Evolutionary conservation across 2,113 vertebrate genomes (phyloP), one percentile per base, ranked within the genome.

Genomic region (Rhinichthys klamathensis): DNA sequence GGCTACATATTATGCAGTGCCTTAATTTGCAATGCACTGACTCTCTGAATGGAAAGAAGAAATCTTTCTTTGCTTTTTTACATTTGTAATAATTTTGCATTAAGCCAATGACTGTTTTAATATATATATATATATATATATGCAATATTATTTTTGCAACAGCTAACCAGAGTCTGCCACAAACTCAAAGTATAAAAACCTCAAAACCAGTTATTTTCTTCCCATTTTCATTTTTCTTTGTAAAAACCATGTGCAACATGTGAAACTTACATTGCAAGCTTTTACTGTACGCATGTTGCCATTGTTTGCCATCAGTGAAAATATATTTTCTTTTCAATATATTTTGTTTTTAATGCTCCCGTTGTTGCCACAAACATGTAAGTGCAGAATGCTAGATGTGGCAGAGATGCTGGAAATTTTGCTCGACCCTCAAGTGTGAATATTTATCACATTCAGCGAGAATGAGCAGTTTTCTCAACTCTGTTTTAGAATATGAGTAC

Each of bases 1-100:
- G n/a, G n/a, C n/a, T n/a, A n/a, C n/a, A n/a, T n/a, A n/a, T n/a
- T 25, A 74, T 77, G 23, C 16, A 54, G 56, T 61, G 76, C 76
- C 76, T 60, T 61, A 79, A 61, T 23, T 10, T 79, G n/a, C 25
- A 38, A 44, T 27, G 35, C 77, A 25, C 54, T 79, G 56, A 23
- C 12, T 60, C 12, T 60, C 16, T 16, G 76, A 61, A 30, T 60
- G 4, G 46, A n/a, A 41, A 70, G 74, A 54, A 58, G 0, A 35
- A 35, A 6, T 46, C 0, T 13, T 41, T 77, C 3, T 54, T 23
- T 12, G 8, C 3, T 23, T 56, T 2, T 27, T 27, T 75, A 15
- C 0, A 77, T 76, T 12, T 21, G 27, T 76, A 6, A 54, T 54
- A 18, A 32, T 32, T 67, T 18, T 32, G 27, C 74, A 23, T 54